A percentile compares a stretch with the other conserved stretches of the same genome.
Conservation (phyloP, 2,797 vertebrate genomes). For the Clamator glandarius region DNA sequence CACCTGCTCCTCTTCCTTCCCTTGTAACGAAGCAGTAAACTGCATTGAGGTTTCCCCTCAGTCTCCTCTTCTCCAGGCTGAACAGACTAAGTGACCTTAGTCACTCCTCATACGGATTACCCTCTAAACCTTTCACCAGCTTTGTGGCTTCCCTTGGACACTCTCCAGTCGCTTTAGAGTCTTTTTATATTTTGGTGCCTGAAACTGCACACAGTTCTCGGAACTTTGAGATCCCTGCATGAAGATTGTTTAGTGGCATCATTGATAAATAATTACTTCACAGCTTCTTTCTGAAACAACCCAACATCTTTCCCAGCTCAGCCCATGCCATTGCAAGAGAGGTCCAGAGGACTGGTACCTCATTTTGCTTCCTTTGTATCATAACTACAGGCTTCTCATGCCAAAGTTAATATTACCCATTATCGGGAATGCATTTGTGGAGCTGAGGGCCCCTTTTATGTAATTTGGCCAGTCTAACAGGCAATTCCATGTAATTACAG, state of each 20-base stretch:
- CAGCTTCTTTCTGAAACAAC: not conserved
- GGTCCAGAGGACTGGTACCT: not conserved
- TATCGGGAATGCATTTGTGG: not conserved
- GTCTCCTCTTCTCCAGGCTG: no score
- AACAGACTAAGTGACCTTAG: no score
- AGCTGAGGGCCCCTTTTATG: conserved; percentile 18
- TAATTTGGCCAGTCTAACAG: not conserved
- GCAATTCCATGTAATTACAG: conserved; percentile 51
- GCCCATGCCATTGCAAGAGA: not conserved
- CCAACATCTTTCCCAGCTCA: not conserved
- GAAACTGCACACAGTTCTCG: no score
- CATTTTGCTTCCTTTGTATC: not conserved
- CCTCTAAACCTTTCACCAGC: no score
- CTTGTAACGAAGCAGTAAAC: no score
- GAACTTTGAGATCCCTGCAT: not conserved
- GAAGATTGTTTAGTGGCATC: not conserved
- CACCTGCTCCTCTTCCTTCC: no score
- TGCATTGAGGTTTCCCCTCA: no score
- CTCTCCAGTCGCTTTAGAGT: no score
- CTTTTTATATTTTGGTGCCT: no score
- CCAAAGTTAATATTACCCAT: not conserved
- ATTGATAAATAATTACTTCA: not conserved
- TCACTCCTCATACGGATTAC: no score
- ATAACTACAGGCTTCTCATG: not conserved
- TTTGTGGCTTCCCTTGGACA: no score